Evolutionary conservation across 2,113 vertebrate genomes (phyloP), one percentile per base, ranked within the genome.

Genomic region (Oryzias celebensis): DNA sequence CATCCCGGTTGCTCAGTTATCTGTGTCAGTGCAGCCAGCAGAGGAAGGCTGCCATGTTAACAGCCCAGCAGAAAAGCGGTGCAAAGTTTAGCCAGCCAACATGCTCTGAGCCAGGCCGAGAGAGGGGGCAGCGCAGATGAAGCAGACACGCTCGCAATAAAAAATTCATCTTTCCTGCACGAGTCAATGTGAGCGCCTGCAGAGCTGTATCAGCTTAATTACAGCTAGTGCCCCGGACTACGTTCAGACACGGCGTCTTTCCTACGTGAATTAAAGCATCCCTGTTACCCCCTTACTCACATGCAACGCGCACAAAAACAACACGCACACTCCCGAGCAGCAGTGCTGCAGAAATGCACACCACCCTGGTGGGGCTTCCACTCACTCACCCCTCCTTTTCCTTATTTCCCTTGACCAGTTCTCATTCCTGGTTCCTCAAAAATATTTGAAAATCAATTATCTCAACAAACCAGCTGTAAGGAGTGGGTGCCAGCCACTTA

Each of bases 381-480:
- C 68, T 51, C 62, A 3, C 65, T 28, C 17, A 36, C 31, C 55
- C 22, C 1, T 14, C 14, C 58, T 20, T 28, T 7, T 28, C 45
- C n/a, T 36, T 17, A 16, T n/a, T 44, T 45, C 42, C 52, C 71
- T 10, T 49, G 51, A 10, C 52, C 28, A 55, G 12, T 56, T 73
- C 89, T 90, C 88, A 86, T 88, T 82, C 20, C 83, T 88, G 81
- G 88, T 79, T 94, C 93, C 95, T 95, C 92, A 91, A 95, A 89
- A 94, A 93, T 94, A 93, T 94, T 93, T 91, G 92, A 93, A 95
- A 97, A 95, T 96, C 95, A 95, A 94, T 96, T 96, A 95, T 95
- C 94, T 96, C 93, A 87, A 88, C 92, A 93, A 94, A 96, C 91
- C 94, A 93, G 92, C 90, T 93, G 93, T 92, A 93, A 95, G 93